Percentiles rank a stretch among this genome's conserved stretches.
Conservation (phyloP, 2,888 invertebrate species). For the Andricus quercusramuli region DNA sequence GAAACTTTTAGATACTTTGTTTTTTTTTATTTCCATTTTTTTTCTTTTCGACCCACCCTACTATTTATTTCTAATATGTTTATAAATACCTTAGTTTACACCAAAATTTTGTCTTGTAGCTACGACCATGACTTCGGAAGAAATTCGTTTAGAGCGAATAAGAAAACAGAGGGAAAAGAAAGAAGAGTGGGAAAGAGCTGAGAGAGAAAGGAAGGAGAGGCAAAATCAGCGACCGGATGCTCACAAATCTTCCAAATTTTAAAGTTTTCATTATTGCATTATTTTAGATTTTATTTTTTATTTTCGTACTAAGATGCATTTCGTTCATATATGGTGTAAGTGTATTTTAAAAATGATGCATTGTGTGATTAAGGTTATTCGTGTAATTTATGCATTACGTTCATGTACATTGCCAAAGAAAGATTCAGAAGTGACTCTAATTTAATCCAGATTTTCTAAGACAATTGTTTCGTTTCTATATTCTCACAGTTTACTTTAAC, state of each 20-base stretch:
- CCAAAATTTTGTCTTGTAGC: background rate
- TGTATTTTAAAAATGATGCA: too few species aligned
- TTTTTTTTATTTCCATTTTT: too few species aligned
- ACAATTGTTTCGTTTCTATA: background rate
- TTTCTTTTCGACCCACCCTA: too few species aligned
- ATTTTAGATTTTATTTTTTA: background rate
- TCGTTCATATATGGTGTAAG: too few species aligned
- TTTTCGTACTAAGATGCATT: background rate
- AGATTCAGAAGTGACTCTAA: background rate
- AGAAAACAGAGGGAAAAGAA: constrained; percentile 57
- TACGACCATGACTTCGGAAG: constrained; percentile 54
- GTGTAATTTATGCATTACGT: background rate
- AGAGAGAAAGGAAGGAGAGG: constrained; percentile 12
- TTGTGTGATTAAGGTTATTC: background rate
- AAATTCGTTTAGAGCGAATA: constrained; percentile 56
- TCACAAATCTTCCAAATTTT: constrained; percentile 47
- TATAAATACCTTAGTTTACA: background rate
- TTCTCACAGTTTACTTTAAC: too few species aligned
- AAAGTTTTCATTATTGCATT: background rate
- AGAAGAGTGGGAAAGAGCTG: constrained; percentile 54
- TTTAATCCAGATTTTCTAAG: background rate
- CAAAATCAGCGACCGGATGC: background rate
- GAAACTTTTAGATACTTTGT: too few species aligned
- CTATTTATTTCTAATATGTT: background rate
- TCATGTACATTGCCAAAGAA: background rate